Percentiles rank a stretch among this genome's conserved stretches.
These are phyloP conservation scores for Drosophila paranaensis DNA, from an alignment of 2,888 invertebrate species.

Conservation along the genomic window DNA sequence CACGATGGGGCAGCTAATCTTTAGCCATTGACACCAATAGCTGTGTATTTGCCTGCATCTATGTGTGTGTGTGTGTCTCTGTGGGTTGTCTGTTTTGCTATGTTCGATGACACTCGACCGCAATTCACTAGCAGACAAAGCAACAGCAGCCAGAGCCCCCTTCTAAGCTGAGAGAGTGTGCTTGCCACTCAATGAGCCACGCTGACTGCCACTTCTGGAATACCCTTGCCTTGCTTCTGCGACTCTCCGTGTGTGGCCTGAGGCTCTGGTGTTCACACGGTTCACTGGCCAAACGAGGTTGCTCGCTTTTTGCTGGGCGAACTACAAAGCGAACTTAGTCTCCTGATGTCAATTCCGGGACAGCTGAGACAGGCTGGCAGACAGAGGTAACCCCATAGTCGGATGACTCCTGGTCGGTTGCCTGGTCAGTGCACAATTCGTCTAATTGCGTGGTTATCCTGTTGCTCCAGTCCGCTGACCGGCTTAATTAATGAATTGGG, in stretches of 20 bases:
- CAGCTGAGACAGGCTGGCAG: not conserved
- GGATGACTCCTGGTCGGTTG: slow-evolving; percentile 2
- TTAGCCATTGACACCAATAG: slow-evolving; percentile 30
- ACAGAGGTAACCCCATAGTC: slow-evolving; percentile 14
- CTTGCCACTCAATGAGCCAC: slow-evolving; percentile 54
- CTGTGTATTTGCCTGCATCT: slow-evolving; percentile 6
- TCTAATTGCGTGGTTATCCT: slow-evolving; percentile 52
- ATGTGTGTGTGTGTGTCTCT: not conserved
- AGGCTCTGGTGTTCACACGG: slow-evolving; percentile 36
- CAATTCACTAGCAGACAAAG: slow-evolving; percentile 57
- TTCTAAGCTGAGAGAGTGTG: slow-evolving; percentile 26
- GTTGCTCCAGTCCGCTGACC: slow-evolving; percentile 44
- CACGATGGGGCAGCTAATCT: slow-evolving; percentile 33
- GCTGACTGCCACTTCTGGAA: slow-evolving; percentile 21
- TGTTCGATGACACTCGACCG: slow-evolving; percentile 70
- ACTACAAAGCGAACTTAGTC: slow-evolving; percentile 41
- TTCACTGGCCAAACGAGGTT: slow-evolving; percentile 53
- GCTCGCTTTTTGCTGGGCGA: slow-evolving; percentile 40
- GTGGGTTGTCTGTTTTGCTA: slow-evolving; percentile 19
- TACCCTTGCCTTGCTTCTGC: slow-evolving; percentile 1
- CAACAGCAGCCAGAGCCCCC: slow-evolving; percentile 29
- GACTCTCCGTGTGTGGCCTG: not conserved
- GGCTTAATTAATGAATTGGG: slow-evolving; percentile 52
- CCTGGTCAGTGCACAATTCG: slow-evolving; percentile 14
- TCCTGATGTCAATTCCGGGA: slow-evolving; percentile 31